Evolutionary conservation across 2,888 invertebrate species (phyloP), one percentile per base, ranked within the genome.

Genomic region (Agriopis marginaria): DNA sequence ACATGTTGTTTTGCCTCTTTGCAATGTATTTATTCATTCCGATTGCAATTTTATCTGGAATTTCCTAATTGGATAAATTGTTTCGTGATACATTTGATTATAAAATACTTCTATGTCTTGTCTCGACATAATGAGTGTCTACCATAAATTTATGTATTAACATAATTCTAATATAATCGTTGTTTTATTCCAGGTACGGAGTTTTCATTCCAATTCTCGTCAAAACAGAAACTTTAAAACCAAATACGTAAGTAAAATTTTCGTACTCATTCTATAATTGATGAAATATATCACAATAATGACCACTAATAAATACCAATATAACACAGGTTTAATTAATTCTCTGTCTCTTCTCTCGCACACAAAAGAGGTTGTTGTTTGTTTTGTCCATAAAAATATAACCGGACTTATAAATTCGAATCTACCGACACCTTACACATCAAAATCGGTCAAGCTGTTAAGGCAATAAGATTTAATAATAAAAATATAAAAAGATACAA

Each of bases 101-200:
- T 17, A 14, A 40, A 61, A 40, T 14, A 11, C 11, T 5, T 47
- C 8, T 12, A 14, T 60, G 14, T 40, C 40, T 40, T 40, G 39
- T 61, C 49, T 39, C 39, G 39, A 39, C 9, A n/a, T 49, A 60
- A 49, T 60, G 7, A 39, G 11, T 47, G 47, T 45, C 9, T 49
- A 17, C 11, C 12, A 45, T 23, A 60, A 47, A 14, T 58, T 6
- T 45, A 45, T 45, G 10, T 23, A 11, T 58, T 45, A n/a, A n/a
- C n/a, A n/a, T 7, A 42, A 58, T 23, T 44, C 42, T 14, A 23
- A 50, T 61, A 12, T 56, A 50, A 50, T 44, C 7, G 55, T 45
- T 54, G 63, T 75, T 77, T 32, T 75, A 74, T 79, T 78, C 53
- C 79, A 79, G 79, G 79, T 79, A 79, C 68, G 71, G 67, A 7